Base-by-base conservation (phyloP, 2,113 vertebrate species). In the Chitala chitala region DNA sequence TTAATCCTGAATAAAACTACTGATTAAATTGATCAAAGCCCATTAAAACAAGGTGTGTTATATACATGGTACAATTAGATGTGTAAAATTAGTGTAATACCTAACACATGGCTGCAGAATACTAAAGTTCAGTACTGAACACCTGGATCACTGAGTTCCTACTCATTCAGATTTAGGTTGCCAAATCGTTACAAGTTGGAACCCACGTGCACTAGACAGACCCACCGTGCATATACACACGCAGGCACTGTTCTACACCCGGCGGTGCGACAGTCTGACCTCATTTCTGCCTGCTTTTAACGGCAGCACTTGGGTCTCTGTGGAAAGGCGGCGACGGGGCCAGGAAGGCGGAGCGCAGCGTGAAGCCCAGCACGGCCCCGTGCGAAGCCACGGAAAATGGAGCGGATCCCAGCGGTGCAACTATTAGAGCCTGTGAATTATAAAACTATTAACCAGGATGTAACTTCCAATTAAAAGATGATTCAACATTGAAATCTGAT, bases 401-500 rank as follows among this genome's bases (percentile, higher is more conserved):
- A 96, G 92, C 93, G 89, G 91, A 94, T 98, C 95, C 94, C 95
- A 94, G 92, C 90, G 94, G 95, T 95, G 92, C 92, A 91, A 94
- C 93, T 94, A 96, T 95, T 96, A 95, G 92, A 93, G 93, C 90
- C 90, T 90, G 91, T 76, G 90, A 96, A 98, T 98, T 96, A 98
- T 94, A 95, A 96, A 96, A 96, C 94, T 97, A 98, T 98, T 98
- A 98, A 95, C 92, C 94, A 96, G 94, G 94, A 94, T 94, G 94
- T 96, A 97, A 94, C 93, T 98, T 92, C 94, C 95, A 98, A 98
- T 98, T 98, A 98, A 98, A 98, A 95, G 92, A 96, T 95, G 94
- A 98, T 96, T 98, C 94, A 95, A 94, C 94, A 96, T 92, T 94
- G 91, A 94, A 96, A 96, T 94, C 94, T 95, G 94, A 98, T 98